A percentile compares a stretch with the other conserved stretches of the same genome.
These are phyloP conservation scores for Sinelater perroti DNA, from an alignment of 2,888 invertebrate species.

Conservation along the genomic window DNA sequence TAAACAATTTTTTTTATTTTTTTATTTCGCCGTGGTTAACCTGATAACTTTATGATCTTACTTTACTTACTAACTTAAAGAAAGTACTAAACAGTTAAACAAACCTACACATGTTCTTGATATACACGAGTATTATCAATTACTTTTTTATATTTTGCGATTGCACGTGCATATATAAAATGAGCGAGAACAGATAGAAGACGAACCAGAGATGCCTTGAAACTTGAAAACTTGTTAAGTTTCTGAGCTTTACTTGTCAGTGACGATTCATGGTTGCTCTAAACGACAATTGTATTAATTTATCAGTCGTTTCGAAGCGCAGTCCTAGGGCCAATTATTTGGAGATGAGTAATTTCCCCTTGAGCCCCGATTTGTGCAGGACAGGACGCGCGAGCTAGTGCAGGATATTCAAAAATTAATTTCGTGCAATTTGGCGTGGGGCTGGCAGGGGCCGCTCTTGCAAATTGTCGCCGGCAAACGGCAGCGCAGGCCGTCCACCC, in stretches of 20 bases:
- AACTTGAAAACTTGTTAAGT: no score
- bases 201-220: no score
- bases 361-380: not conserved
- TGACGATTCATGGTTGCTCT: not conserved
- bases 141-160: no score
- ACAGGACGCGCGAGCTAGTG: not conserved
- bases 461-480: constrained; percentile 5
- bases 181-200: no score
- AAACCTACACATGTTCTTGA: no score
- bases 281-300: not conserved
- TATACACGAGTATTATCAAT: no score
- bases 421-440: not conserved
- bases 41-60: no score
- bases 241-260: not conserved
- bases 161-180: no score
- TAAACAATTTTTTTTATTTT: no score
- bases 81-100: no score
- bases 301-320: not conserved
- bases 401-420: constrained; percentile 8
- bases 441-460: constrained; percentile 2
- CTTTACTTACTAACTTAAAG: no score
- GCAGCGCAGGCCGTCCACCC: constrained; percentile 12
- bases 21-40: no score
- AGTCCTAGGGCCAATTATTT: not conserved
- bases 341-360: not conserved